Percentiles rank a stretch among this genome's conserved stretches.
Conservation (phyloP, 2,888 invertebrate species). For the Podotricha telesiphe region DNA sequence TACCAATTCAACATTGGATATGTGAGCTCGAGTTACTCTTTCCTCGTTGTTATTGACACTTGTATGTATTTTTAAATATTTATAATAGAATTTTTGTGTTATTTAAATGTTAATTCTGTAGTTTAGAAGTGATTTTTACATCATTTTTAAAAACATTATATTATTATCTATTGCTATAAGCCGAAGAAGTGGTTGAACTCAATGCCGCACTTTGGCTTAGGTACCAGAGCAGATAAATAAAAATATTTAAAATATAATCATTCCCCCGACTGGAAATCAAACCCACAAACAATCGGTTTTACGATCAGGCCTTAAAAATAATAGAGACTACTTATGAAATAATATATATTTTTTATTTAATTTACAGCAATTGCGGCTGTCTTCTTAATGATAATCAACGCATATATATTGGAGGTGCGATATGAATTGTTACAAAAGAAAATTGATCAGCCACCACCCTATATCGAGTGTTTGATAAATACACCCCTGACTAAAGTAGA, state of each 20-base stretch:
- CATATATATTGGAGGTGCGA: slow-evolving; percentile 55
- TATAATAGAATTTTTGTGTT: neutral
- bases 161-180: too few species aligned
- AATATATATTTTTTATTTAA: slow-evolving; percentile 8
- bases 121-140: too few species aligned
- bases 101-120: too few species aligned
- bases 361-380: slow-evolving; percentile 57
- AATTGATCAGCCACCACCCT: slow-evolving; percentile 63
- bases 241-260: too few species aligned
- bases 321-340: too few species aligned
- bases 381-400: slow-evolving; percentile 57
- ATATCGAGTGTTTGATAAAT: slow-evolving; percentile 63
- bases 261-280: too few species aligned
- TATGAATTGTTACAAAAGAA: slow-evolving; percentile 51
- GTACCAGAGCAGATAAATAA: too few species aligned
- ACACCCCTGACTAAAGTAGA: slow-evolving; percentile 30
- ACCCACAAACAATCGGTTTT: too few species aligned
- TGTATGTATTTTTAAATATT: slow-evolving; percentile 54
- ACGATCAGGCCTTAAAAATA: too few species aligned
- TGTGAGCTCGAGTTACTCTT: slow-evolving; percentile 54
- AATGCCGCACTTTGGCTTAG: too few species aligned
- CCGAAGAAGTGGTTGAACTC: too few species aligned
- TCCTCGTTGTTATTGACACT: slow-evolving; percentile 61
- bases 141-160: too few species aligned
- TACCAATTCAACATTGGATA: slow-evolving; percentile 55